Percentiles rank a stretch among this genome's conserved stretches.
Conservation (phyloP, 2,113 vertebrate genomes). For the Prietella phreatophila region DNA sequence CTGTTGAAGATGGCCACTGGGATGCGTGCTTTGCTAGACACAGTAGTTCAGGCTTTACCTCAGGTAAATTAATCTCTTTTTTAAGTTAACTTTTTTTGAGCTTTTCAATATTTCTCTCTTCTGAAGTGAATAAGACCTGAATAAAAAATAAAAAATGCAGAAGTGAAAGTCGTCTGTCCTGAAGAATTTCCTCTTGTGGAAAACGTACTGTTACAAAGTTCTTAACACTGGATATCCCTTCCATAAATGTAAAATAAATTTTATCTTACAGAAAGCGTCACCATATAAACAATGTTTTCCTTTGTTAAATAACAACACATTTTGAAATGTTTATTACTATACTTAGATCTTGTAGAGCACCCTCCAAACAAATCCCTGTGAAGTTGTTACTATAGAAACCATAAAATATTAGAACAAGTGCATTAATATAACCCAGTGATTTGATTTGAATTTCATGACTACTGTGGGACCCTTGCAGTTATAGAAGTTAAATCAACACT, state of each 20-base stretch:
- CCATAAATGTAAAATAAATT: neutral
- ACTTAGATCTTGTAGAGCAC: neutral
- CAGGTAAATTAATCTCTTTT: conserved; percentile 72
- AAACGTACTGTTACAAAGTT: neutral
- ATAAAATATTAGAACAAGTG: neutral
- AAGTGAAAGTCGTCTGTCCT: neutral
- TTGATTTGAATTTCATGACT: neutral
- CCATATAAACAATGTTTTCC: neutral
- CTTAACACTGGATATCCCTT: neutral
- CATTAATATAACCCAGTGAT: neutral
- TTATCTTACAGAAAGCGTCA: neutral
- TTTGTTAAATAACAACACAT: neutral
- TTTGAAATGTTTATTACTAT: neutral
- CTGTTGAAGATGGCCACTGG: conserved; percentile 96
- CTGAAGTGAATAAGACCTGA: neutral
- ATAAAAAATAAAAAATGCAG: neutral
- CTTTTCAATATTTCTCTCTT: neutral
- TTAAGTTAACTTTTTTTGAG: neutral
- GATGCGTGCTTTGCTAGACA: conserved; percentile 94
- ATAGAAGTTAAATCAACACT: neutral
- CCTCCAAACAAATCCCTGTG: neutral
- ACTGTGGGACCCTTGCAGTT: neutral
- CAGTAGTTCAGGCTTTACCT: conserved; percentile 92
- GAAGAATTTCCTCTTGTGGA: neutral
- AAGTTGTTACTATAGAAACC: neutral